These are phyloP conservation scores for Guaruba guarouba DNA, from an alignment of 2,113 vertebrate genomes.

Conservation along the genomic window DNA sequence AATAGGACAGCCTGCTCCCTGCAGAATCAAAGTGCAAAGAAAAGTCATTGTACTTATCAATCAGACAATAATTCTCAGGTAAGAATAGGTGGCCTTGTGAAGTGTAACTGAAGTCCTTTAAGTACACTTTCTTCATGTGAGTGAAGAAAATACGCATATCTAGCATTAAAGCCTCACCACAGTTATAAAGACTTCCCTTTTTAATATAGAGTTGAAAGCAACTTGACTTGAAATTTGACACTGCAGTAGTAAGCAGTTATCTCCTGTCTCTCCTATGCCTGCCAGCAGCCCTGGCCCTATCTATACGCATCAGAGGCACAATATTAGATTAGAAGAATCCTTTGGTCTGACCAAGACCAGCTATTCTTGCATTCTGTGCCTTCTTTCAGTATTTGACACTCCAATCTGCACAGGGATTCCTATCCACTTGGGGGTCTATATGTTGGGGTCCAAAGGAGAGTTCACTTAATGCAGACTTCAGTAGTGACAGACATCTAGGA, in stretches of 20 bases:
- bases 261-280: background rate
- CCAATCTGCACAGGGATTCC: background rate
- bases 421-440: background rate
- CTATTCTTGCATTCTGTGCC: background rate
- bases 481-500: background rate
- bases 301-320: background rate
- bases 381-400: background rate
- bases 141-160: background rate
- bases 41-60: background rate
- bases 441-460: background rate
- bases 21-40: background rate
- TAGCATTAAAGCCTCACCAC: background rate
- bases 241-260: background rate
- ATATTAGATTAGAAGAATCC: background rate
- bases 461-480: background rate
- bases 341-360: background rate
- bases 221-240: background rate
- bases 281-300: background rate
- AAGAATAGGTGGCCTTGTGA: background rate
- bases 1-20: background rate
- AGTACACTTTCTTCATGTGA: background rate
- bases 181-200: background rate
- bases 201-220: background rate
- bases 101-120: background rate
- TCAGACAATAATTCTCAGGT: background rate